A percentile compares a stretch with the other conserved stretches of the same genome.
Evolutionary conservation across 35 echinoderm and acorn worm species (phyloP).

Genomic region (Heliocidaris tuberculata): DNA sequence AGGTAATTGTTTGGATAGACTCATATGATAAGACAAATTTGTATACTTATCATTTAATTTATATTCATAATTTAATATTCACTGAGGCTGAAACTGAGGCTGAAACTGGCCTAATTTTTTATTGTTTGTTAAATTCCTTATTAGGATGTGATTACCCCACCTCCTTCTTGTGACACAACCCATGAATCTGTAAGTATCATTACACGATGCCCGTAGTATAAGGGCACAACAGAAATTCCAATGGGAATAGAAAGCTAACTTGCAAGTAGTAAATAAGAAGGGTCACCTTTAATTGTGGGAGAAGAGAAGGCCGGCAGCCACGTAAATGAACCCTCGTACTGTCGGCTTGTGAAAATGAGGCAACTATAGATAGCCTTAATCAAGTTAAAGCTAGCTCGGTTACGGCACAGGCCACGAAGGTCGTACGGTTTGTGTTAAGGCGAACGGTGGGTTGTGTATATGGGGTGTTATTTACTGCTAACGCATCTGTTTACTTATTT

Average conservation of each 20-base stretch:
- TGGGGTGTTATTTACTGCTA: not conserved
- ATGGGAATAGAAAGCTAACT: not conserved
- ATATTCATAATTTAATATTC: no score
- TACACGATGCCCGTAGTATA: no score
- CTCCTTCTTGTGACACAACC: no score
- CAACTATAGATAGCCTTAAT: constrained; percentile 37
- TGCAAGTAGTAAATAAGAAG: not conserved
- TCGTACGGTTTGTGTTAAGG: not conserved
- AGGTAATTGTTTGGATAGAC: no score
- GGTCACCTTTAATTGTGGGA: not conserved
- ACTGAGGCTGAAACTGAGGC: no score
- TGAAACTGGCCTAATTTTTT: no score
- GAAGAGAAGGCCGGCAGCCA: not conserved
- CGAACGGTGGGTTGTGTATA: not conserved
- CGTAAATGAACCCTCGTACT: constrained; percentile 29
- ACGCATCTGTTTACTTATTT: constrained; percentile 6
- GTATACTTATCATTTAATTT: no score
- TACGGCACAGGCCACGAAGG: not conserved
- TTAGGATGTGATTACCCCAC: no score
- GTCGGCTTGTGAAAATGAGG: constrained; percentile 14
- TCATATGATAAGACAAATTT: no score
- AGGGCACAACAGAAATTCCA: no score
- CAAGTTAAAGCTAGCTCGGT: not conserved
- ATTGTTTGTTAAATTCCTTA: no score
- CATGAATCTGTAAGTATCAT: no score